Percentiles rank a stretch among this genome's conserved stretches.
Conservation (phyloP, 2,113 vertebrate genomes). For the Leucoraja erinaceus region DNA sequence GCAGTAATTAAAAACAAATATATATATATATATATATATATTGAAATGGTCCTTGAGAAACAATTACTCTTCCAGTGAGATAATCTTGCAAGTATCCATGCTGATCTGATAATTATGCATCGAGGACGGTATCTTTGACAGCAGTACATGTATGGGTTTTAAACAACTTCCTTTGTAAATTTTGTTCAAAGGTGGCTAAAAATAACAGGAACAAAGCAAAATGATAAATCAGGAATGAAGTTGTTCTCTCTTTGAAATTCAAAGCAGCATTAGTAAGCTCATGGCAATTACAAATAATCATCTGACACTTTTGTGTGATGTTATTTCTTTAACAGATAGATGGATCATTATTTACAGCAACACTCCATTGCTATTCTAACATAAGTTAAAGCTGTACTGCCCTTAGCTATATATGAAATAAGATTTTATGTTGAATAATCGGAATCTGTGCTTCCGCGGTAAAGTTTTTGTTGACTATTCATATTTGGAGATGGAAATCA, state of each 20-base stretch:
- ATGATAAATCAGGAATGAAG: constrained; percentile 6
- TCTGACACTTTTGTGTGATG: neutral
- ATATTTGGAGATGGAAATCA: neutral
- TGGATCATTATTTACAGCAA: constrained; percentile 28
- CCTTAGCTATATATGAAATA: neutral
- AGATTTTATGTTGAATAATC: neutral
- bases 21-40: neutral
- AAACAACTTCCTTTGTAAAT: neutral
- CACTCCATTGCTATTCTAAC: neutral
- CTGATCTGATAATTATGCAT: neutral
- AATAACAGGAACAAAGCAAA: constrained; percentile 20
- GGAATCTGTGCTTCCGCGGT: neutral
- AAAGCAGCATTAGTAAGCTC: constrained; percentile 5
- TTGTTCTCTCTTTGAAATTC: neutral
- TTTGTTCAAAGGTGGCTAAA: neutral
- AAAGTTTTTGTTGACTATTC: neutral
- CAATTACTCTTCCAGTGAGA: neutral
- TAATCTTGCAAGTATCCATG: neutral
- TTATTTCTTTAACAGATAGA: neutral
- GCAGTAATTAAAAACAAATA: neutral
- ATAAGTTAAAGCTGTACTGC: neutral
- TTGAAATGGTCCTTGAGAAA: neutral
- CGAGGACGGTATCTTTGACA: neutral
- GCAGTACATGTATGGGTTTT: neutral
- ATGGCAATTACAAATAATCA: neutral